phyloP scores from a whole-genome alignment of 2,888 invertebrate genomes.

The Notocelia uddmanniana region DNA sequence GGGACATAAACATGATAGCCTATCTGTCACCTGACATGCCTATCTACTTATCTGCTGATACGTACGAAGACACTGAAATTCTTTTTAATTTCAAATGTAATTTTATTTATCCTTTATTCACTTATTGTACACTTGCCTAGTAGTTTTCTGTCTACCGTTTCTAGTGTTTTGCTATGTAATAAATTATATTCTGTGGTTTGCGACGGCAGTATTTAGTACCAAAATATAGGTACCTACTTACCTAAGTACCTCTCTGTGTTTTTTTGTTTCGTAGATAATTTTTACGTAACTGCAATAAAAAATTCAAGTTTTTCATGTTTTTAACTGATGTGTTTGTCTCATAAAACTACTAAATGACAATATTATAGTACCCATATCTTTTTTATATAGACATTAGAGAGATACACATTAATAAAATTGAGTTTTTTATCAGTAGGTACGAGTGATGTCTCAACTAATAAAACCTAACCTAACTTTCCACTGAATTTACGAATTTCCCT shows the following conservation, averaged over 20 bases:
- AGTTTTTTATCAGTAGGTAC: neutral
- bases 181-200: too few species aligned
- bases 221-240: neutral
- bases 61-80: conserved; percentile 55
- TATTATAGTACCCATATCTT: neutral
- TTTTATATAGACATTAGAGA: too few species aligned
- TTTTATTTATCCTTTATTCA: conserved; percentile 25
- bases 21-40: conserved; percentile 61
- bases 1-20: conserved; percentile 46
- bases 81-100: conserved; percentile 39
- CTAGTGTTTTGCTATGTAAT: neutral
- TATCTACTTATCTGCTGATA: conserved; percentile 58
- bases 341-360: neutral
- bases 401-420: neutral
- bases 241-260: neutral
- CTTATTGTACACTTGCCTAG: conserved; percentile 19
- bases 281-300: neutral
- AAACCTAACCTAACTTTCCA: conserved; percentile 11
- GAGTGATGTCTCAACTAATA: neutral
- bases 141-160: neutral
- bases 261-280: neutral
- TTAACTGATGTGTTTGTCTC: neutral
- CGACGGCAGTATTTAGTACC: neutral
- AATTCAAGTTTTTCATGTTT: neutral
- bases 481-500: conserved; percentile 9